Conservation (phyloP, 2,797 vertebrate genomes). For the Euphonia xanthogaster region DNA sequence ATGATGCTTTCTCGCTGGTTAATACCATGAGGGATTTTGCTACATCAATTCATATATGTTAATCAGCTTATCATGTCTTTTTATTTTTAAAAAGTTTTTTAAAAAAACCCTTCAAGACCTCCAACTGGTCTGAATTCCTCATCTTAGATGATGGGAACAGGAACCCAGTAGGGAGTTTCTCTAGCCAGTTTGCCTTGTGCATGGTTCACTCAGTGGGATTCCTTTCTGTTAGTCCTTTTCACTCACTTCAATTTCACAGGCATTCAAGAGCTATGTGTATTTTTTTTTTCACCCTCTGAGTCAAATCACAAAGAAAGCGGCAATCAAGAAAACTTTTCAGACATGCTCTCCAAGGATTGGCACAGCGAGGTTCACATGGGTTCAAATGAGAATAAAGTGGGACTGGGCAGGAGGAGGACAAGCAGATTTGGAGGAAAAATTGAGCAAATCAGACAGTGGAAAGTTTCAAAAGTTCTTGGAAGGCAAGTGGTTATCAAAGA, state of each 20-base stretch:
- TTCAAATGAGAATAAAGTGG: constrained; percentile 33
- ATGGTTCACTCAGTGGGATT: neutral
- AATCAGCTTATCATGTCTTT: neutral
- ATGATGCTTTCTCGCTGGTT: neutral
- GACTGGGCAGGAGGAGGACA: constrained; percentile 43
- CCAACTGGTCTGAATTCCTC: neutral
- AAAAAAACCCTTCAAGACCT: neutral
- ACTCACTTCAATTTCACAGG: constrained; percentile 48
- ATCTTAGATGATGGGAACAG: neutral
- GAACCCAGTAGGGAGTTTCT: constrained; percentile 38
- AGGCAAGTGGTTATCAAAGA: constrained; percentile 34
- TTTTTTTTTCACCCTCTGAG: neutral
- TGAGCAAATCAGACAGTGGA: neutral
- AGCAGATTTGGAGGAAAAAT: constrained; percentile 25
- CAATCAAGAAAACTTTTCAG: constrained; percentile 63
- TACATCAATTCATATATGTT: neutral
- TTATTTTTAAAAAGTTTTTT: neutral
- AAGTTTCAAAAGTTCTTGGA: constrained; percentile 44
- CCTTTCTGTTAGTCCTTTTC: constrained; percentile 54
- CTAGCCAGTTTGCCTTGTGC: neutral
- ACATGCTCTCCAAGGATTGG: neutral
- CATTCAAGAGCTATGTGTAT: constrained; percentile 6
- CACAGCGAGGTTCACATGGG: constrained; percentile 14
- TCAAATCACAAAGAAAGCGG: constrained; percentile 24
- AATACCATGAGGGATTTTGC: neutral